Evolutionary conservation across 2,888 invertebrate genomes (phyloP), one percentile per base, ranked within the genome.

Genomic region (Phaonia tiefii): DNA sequence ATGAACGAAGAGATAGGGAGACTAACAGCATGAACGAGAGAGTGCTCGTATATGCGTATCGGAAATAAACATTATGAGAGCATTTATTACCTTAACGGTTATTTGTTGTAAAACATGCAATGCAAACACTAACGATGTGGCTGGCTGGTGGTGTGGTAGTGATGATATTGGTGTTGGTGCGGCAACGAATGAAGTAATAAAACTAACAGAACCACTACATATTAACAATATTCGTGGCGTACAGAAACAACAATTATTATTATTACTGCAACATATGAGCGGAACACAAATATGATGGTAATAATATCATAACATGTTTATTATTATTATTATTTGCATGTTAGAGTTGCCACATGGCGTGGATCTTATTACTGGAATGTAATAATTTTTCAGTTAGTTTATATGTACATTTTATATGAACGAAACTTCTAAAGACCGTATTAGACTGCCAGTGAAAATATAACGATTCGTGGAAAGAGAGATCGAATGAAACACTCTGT

Each of bases 141-240:
- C 31, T 31, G 8, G 3, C 44, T 37, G n/a, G 46, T 66, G 42
- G 11, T 17, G 31, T n/a, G n/a, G n/a, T n/a, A n/a, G n/a, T n/a
- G n/a, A n/a, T n/a, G n/a, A n/a, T n/a, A n/a, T n/a, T n/a, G n/a
- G 42, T 17, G n/a, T 10, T 63, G 22, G 20, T 42, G 63, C 42
- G 39, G 39, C 63, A 15, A 10, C 63, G 49, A 56, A 75, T 75
- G 26, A 75, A 75, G 75, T 63, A 69, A 69, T 69, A 25, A 75
- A 49, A 67, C 20, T 22, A 66, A 39, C 37, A 1, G 63, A 42
- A 74, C 31, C 31, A 31, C 31, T 31, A n/a, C n/a, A n/a, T n/a
- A 46, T 26, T 31, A 11, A 17, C 26, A 31, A 17, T 37, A 25
- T 20, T 26, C 17, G 46, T 60, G 1, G 10, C 39, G 31, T 15